phyloP scores from a whole-genome alignment of 1,140 invertebrate species.

The Drosophila willistoni region DNA sequence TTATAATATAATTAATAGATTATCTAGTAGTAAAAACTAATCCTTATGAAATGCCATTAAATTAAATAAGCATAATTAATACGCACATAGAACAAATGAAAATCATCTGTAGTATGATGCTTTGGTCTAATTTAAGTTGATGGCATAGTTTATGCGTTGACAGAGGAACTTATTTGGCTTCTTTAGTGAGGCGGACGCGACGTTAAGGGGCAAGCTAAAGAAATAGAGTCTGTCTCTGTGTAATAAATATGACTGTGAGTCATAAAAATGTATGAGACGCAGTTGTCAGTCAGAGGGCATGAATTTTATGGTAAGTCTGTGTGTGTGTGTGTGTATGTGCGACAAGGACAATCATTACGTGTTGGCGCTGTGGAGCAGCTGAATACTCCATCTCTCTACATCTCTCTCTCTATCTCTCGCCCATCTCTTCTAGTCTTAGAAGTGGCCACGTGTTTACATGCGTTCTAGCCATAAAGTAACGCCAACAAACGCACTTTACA shows the following conservation, averaged over 20 bases:
- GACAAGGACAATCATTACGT: slow-evolving; percentile 48
- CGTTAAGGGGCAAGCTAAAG: background rate
- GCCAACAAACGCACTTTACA: slow-evolving; percentile 65
- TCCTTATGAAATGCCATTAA: background rate
- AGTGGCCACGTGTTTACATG: slow-evolving; percentile 65
- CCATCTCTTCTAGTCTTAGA: slow-evolving; percentile 7
- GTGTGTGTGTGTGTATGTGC: slow-evolving; percentile 24
- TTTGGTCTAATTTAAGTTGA: slow-evolving; percentile 30
- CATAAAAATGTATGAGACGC: slow-evolving; percentile 54
- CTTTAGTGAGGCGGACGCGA: background rate
- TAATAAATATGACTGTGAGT: slow-evolving; percentile 45
- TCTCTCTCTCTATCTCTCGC: background rate
- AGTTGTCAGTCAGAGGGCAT: slow-evolving; percentile 42
- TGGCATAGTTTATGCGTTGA: slow-evolving; percentile 29
- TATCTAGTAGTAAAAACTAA: background rate
- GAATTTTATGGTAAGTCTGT: slow-evolving; percentile 31
- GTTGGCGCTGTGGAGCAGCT: slow-evolving; percentile 41
- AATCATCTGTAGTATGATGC: slow-evolving; percentile 7
- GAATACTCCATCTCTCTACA: slow-evolving; percentile 1
- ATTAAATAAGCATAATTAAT: slow-evolving; percentile 13
- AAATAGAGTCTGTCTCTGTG: slow-evolving; percentile 16
- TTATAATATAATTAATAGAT: background rate
- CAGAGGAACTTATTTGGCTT: background rate
- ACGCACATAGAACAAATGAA: background rate
- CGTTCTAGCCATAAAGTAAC: slow-evolving; percentile 55